A percentile compares a stretch with the other conserved stretches of the same genome.
These are phyloP conservation scores for Syncerus caffer DNA, from an alignment of 2,797 vertebrate species.

Conservation along the genomic window DNA sequence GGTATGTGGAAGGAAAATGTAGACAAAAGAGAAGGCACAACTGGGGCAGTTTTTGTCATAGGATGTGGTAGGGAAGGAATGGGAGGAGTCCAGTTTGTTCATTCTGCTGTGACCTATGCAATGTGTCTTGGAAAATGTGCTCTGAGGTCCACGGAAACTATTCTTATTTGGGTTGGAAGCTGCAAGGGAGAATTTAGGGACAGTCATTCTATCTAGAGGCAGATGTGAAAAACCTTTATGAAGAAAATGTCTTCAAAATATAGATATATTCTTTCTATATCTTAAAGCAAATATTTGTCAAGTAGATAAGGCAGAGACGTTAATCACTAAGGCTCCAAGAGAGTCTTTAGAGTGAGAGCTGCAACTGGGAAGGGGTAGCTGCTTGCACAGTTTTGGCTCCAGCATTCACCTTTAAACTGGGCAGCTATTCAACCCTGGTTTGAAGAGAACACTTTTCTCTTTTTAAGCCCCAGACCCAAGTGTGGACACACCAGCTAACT, in stretches of 20 bases:
- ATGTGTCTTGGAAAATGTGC: background rate
- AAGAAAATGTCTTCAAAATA: background rate
- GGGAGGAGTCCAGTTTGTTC: background rate
- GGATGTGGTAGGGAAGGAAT: background rate
- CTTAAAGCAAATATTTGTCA: background rate
- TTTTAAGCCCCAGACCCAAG: background rate
- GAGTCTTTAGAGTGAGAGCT: background rate
- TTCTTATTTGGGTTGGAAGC: background rate
- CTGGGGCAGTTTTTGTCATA: background rate
- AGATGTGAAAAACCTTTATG: background rate
- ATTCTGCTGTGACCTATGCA: background rate
- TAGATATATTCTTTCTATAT: background rate
- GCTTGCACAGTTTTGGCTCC: background rate
- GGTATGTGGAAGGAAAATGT: conserved; percentile 52
- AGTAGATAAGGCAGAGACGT: background rate
- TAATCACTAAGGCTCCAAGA: background rate
- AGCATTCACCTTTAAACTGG: background rate
- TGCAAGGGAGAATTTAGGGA: background rate
- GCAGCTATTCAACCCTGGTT: background rate
- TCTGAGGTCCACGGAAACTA: background rate
- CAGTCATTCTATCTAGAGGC: background rate
- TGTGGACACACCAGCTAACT: background rate
- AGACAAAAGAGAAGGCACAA: background rate
- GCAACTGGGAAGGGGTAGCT: background rate
- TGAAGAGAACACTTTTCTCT: background rate